A percentile compares a stretch with the other conserved stretches of the same genome.
These are phyloP conservation scores for Triplophysa siluroides DNA, from an alignment of 2,113 vertebrate genomes.

Conservation along the genomic window DNA sequence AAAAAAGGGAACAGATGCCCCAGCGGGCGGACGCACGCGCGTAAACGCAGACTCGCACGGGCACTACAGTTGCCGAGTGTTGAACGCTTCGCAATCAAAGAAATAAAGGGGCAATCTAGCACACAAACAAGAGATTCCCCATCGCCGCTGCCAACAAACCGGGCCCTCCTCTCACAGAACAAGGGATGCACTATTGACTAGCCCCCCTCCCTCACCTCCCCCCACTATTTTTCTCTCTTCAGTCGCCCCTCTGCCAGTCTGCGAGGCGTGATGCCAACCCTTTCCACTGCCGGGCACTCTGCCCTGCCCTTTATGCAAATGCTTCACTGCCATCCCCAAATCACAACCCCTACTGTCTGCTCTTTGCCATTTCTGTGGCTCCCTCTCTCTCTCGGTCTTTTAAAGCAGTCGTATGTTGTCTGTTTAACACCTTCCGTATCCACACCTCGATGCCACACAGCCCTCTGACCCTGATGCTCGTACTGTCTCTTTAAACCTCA, in stretches of 20 bases:
- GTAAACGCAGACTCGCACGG: conserved; percentile 38
- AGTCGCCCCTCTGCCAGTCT: conserved; percentile 74
- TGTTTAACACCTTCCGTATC: conserved; percentile 50
- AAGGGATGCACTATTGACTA: conserved; percentile 81
- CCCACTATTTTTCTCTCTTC: conserved; percentile 73
- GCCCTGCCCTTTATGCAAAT: conserved; percentile 85
- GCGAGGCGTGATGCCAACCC: conserved; percentile 78
- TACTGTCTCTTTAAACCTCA: conserved; percentile 5
- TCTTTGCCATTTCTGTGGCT: conserved; percentile 60
- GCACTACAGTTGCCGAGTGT: conserved; percentile 68
- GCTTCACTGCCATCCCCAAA: conserved; percentile 69
- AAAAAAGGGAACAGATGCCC: conserved; percentile 29
- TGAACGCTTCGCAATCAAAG: conserved; percentile 77
- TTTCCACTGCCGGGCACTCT: conserved; percentile 78
- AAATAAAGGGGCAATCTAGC: conserved; percentile 80
- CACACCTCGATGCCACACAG: background rate
- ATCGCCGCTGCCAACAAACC: conserved; percentile 73
- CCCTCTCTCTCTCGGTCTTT: conserved; percentile 51
- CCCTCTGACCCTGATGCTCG: background rate
- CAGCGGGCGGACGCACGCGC: conserved; percentile 17
- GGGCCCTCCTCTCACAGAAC: conserved; percentile 78
- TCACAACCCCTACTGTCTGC: conserved; percentile 71
- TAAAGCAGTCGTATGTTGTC: conserved; percentile 46
- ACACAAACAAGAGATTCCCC: conserved; percentile 78
- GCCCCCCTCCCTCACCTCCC: conserved; percentile 58